Evolutionary conservation across 1,140 invertebrate species (phyloP).

Genomic region (Muscidifurax raptorellus): DNA sequence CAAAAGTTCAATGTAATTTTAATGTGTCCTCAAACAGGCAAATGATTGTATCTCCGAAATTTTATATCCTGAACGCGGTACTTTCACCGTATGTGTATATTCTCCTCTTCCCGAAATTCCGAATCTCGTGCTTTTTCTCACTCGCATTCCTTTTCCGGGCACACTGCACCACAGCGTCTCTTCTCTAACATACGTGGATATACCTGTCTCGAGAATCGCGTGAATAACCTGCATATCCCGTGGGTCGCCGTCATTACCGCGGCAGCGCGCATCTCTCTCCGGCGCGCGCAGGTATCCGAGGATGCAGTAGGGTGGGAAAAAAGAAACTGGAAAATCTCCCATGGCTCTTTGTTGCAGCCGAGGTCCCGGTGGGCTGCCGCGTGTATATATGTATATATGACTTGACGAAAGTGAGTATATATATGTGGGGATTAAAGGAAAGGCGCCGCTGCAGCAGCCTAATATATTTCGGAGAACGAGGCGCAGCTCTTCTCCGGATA

Average conservation of each 20-base stretch:
- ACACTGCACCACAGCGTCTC: not conserved
- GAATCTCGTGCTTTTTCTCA: not conserved
- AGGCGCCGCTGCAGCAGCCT: not conserved
- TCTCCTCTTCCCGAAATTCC: not conserved
- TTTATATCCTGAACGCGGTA: no score
- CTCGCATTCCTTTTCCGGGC: constrained; percentile 29
- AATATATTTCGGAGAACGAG: not conserved
- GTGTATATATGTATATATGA: no score
- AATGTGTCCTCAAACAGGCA: no score
- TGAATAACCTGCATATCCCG: constrained; percentile 3
- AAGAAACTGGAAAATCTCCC: constrained; percentile 44
- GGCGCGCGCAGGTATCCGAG: not conserved
- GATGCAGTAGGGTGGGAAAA: constrained; percentile 10
- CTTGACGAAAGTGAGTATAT: not conserved
- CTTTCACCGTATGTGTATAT: no score
- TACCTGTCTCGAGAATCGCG: constrained; percentile 24
- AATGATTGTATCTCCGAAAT: no score
- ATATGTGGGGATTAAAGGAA: constrained; percentile 21
- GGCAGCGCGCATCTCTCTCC: not conserved
- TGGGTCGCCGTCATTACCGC: not conserved
- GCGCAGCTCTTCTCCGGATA: not conserved
- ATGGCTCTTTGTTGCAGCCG: not conserved
- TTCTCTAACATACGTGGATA: not conserved
- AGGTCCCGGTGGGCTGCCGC: not conserved
- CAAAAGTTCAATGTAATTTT: no score